Evolutionary conservation across 53 echinoderm and acorn worm species (phyloP).

Genomic region (Crossaster papposus): DNA sequence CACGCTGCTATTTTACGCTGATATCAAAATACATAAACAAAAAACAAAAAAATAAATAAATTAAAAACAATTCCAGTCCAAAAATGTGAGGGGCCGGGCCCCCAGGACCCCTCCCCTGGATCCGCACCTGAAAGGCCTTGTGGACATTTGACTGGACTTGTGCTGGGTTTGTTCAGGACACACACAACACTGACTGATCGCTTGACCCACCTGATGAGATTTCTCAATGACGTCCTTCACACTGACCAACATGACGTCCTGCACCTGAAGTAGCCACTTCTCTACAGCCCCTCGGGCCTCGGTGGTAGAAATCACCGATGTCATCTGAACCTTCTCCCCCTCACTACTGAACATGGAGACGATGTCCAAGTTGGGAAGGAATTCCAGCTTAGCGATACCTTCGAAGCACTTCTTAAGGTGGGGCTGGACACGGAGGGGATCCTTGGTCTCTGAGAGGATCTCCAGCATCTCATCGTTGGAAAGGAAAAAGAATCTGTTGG

Average conservation of each 20-base stretch:
- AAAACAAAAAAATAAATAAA: no score
- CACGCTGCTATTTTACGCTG: no score
- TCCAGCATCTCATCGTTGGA: conserved; percentile 99
- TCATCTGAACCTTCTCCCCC: conserved; percentile 90
- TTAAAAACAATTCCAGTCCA: no score
- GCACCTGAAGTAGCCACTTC: conserved; percentile 99
- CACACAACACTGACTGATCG: no score
- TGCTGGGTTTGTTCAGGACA: no score
- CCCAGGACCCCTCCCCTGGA: no score
- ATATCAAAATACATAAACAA: not conserved
- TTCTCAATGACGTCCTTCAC: conserved; percentile 93
- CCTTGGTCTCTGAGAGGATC: conserved; percentile 98
- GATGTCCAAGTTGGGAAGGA: conserved; percentile 85
- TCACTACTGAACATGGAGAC: conserved; percentile 95
- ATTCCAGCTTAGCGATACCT: conserved; percentile 97
- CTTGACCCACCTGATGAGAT: conserved; percentile 29
- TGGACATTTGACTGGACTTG: no score
- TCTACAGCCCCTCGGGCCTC: conserved; percentile 98
- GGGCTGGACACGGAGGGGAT: conserved; percentile 96
- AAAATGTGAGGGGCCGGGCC: no score
- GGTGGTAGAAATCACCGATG: conserved; percentile 85
- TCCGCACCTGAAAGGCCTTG: no score
- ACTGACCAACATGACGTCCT: conserved; percentile 96
- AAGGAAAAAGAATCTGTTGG: conserved; percentile 95
- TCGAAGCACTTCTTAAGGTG: conserved; percentile 99